phyloP scores from a whole-genome alignment of 2,113 vertebrate species.

The Hypanus sabinus region DNA sequence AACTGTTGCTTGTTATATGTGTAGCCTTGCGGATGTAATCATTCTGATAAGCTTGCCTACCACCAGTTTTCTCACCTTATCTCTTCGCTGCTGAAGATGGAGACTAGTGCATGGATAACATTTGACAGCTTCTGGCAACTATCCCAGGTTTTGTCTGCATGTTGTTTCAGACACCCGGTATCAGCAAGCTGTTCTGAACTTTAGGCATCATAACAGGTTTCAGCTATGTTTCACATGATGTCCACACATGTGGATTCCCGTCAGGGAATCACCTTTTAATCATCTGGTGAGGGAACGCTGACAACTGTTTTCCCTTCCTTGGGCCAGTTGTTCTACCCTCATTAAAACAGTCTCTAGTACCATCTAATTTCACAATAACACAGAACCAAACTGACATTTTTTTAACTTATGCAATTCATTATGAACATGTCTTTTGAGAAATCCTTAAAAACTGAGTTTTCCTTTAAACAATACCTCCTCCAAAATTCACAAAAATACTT shows the following conservation, averaged over 20 bases:
- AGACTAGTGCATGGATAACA: background rate
- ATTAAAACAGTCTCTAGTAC: background rate
- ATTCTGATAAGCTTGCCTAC: background rate
- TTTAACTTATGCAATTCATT: background rate
- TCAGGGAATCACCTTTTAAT: background rate
- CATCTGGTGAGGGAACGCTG: background rate
- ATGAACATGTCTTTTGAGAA: background rate
- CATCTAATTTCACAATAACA: background rate
- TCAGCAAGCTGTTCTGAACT: background rate
- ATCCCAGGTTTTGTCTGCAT: background rate
- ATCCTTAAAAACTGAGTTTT: background rate
- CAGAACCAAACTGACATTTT: background rate
- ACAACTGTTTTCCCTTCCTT: background rate
- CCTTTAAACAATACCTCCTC: background rate
- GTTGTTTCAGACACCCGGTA: background rate
- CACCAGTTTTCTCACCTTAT: background rate
- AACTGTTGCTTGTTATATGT: background rate
- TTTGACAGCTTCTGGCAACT: background rate
- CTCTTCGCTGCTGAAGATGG: background rate
- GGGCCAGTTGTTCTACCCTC: background rate
- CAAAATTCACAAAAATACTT: background rate
- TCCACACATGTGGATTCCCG: background rate
- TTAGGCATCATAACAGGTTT: background rate
- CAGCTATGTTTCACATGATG: background rate
- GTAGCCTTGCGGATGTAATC: background rate